Conservation (phyloP, 1,140 invertebrate genomes). For the Eumaeus atala region DNA sequence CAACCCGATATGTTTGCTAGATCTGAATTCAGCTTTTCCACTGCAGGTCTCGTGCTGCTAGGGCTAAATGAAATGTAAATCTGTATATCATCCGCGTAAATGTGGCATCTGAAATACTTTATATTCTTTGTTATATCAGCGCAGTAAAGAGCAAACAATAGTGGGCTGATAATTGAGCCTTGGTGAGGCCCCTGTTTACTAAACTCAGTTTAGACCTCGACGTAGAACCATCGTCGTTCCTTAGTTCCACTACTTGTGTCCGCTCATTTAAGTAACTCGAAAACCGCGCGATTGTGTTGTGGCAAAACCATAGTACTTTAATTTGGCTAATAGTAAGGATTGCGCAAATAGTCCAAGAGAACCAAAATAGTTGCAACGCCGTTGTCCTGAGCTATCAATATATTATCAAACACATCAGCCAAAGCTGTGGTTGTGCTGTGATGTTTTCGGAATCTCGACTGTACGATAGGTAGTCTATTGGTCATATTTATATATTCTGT, state of each 20-base stretch:
- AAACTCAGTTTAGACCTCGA: background rate
- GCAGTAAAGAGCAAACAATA: too few relatives aligned
- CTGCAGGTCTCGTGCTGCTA: too few relatives aligned
- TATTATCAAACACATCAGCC: background rate
- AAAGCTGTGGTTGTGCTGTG: background rate
- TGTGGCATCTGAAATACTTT: too few relatives aligned
- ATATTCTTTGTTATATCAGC: background rate
- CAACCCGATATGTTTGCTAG: too few relatives aligned
- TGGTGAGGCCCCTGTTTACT: background rate
- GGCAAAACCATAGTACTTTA: too few relatives aligned
- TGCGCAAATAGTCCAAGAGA: background rate
- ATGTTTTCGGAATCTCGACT: too few relatives aligned
- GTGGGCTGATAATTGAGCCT: background rate
- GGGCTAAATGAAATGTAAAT: too few relatives aligned
- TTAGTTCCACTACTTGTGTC: background rate
- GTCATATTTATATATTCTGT: too few relatives aligned
- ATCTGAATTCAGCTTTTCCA: too few relatives aligned
- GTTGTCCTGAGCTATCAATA: background rate
- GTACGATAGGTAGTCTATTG: too few relatives aligned
- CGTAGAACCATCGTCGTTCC: background rate
- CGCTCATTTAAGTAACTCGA: too few relatives aligned
- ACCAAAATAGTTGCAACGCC: background rate
- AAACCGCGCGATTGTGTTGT: background rate
- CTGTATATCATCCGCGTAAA: too few relatives aligned
- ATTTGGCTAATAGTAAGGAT: background rate